phyloP scores from a whole-genome alignment of 2,797 vertebrate species.

The Australoheros facetus region DNA sequence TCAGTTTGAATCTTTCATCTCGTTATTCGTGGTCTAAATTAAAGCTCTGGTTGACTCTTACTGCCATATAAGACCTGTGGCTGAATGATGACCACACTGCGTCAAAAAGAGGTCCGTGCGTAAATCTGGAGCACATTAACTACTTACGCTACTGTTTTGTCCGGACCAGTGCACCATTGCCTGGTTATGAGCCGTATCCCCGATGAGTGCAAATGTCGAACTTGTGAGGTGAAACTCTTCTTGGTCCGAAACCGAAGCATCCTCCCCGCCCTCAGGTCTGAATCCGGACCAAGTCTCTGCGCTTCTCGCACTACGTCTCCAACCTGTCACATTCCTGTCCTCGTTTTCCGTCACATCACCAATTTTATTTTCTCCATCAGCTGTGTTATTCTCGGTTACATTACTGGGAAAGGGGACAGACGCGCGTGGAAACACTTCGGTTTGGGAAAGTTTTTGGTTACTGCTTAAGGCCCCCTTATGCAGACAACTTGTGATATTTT shows the following conservation, averaged over 20 bases:
- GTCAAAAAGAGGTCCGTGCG: constrained; percentile 67
- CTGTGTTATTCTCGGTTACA: constrained; percentile 10
- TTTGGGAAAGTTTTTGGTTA: constrained; percentile 62
- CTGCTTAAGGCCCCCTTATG: constrained; percentile 26
- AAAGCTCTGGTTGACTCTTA: constrained; percentile 8
- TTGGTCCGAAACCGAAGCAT: constrained; percentile 76
- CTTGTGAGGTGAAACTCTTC: constrained; percentile 86
- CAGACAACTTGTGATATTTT: constrained; percentile 26
- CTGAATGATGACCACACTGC: constrained; percentile 57
- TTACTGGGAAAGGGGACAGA: neutral
- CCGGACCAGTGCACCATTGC: constrained; percentile 96
- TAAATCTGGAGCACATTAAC: constrained; percentile 52
- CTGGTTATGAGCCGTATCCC: constrained; percentile 93
- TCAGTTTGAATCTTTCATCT: constrained; percentile 22
- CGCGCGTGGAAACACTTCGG: constrained; percentile 15
- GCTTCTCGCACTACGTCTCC: constrained; percentile 62
- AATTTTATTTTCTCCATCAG: neutral
- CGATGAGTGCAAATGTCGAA: constrained; percentile 87
- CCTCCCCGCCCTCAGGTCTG: constrained; percentile 63
- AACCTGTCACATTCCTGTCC: constrained; percentile 25
- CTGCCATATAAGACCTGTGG: neutral
- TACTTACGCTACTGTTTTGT: constrained; percentile 93
- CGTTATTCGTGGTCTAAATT: constrained; percentile 1
- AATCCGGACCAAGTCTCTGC: constrained; percentile 73
- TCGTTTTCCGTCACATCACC: constrained; percentile 5